These are phyloP conservation scores for Typhlomys cinereus DNA, from an alignment of 2,113 vertebrate species.

Conservation along the genomic window DNA sequence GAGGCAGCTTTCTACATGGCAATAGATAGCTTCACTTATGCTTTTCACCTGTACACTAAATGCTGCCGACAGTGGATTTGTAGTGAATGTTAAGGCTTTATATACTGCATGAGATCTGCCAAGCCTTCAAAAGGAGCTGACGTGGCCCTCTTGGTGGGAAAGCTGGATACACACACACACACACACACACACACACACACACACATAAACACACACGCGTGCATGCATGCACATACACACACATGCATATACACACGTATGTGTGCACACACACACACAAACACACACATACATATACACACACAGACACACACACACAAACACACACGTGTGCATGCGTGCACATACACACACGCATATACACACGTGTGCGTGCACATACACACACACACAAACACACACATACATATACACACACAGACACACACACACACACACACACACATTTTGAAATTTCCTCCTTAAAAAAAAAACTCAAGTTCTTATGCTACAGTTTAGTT, in stretches of 20 bases:
- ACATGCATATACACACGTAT: too few relatives aligned
- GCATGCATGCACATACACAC: too few relatives aligned
- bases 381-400: too few relatives aligned
- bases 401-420: too few relatives aligned
- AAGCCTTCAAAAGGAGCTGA: constrained; percentile 19
- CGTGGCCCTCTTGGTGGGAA: not conserved
- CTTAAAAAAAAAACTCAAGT: constrained; percentile 28
- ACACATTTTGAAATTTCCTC: constrained; percentile 30
- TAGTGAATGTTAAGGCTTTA: not conserved
- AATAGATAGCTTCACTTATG: not conserved
- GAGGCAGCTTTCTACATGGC: not conserved
- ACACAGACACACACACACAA: too few relatives aligned
- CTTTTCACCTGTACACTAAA: not conserved
- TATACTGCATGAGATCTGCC: not conserved
- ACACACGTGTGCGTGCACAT: too few relatives aligned
- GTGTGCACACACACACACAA: too few relatives aligned
- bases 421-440: too few relatives aligned
- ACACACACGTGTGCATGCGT: too few relatives aligned
- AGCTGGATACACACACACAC: not conserved
- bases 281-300: too few relatives aligned
- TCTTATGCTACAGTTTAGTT: not conserved
- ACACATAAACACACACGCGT: too few relatives aligned
- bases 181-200: not conserved
- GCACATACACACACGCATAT: too few relatives aligned
- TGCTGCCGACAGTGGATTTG: not conserved